phyloP scores from a whole-genome alignment of 2,797 vertebrate species.

The Acipenser transmontanus region DNA sequence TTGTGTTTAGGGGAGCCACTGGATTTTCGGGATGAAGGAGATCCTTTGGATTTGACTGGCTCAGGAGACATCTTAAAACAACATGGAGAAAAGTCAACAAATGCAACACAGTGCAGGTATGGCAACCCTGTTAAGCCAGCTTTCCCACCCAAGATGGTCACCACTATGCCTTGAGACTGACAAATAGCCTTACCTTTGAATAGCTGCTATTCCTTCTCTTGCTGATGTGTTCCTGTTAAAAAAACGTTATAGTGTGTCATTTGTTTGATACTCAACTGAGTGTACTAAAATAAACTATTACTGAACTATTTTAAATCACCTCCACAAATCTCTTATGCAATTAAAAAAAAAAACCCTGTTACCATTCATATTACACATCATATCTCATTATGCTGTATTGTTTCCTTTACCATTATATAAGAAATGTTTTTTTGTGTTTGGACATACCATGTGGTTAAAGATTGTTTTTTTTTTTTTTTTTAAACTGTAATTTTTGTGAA shows the following conservation, averaged over 20 bases:
- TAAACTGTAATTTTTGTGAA: no score
- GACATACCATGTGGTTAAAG: no score
- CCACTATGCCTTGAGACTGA: background rate
- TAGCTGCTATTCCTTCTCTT: constrained; percentile 46
- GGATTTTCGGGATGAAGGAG: constrained; percentile 80
- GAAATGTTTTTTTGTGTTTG: no score
- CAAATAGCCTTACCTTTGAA: constrained; percentile 43
- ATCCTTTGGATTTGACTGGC: constrained; percentile 75
- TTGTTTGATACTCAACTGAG: background rate
- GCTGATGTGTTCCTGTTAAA: constrained; percentile 32
- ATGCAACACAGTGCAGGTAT: background rate
- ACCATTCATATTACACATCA: no score
- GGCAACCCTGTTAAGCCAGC: background rate
- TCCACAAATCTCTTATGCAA: background rate
- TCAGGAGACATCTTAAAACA: constrained; percentile 76
- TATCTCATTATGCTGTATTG: no score
- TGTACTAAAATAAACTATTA: background rate
- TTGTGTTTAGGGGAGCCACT: constrained; percentile 87
- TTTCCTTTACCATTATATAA: no score
- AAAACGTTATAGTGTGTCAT: constrained; percentile 7
- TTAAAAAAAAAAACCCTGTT: no score
- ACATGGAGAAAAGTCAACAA: background rate
- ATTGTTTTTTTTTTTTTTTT: no score
- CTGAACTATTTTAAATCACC: background rate
- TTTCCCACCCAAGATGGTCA: background rate